Base-by-base conservation (phyloP, 2,888 invertebrate genomes). In the Leptinotarsa tumamoca region DNA sequence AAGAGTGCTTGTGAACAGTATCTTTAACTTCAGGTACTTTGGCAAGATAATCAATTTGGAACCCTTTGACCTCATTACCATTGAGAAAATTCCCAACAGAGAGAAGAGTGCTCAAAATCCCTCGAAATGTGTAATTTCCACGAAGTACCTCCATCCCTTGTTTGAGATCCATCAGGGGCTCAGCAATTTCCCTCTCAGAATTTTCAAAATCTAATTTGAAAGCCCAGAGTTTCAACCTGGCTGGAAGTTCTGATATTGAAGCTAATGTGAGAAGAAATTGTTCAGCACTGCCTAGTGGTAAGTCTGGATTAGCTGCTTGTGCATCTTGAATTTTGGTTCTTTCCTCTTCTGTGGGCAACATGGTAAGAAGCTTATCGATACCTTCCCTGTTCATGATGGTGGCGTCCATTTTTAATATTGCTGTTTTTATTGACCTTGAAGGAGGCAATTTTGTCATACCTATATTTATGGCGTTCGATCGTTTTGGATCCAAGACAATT, bases 1-100 rank as follows among this genome's bases (percentile, higher is more conserved):
- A 90, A 7, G 99, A 98, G 89, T 99, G 98, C 89, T 99, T 99
- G 89, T 99, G 98, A 58, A 99, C 98, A 0, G 99, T 99, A 89
- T 99, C 99, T 90, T 99, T 98, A 63, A 99, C 98, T 91, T 99
- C 98, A 85, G 98, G 98, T 84, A 97, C 96, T 91, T 99, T 98
- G 67, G 97, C 93, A 84, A 99, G 91, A 89, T 99, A 99, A 86
- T 99, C 99, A 82, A 99, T 92, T 87, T 98, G 96, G 90, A 99
- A 99, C 43, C 99, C 99, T 90, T 96, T 97, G 54, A 96, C 96
- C 85, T 93, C 93, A 84, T 94, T 94, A 72, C 98, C 98, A 88
- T 99, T 99, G 77, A 99, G 91, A 88, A 98, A 98, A 90, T 97
- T 98, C 82, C 99, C 99, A 83, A 99, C 95, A 72, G 97, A 95